These are phyloP conservation scores for Ferrisia virgata DNA, from an alignment of 2,888 invertebrate genomes.

Conservation along the genomic window DNA sequence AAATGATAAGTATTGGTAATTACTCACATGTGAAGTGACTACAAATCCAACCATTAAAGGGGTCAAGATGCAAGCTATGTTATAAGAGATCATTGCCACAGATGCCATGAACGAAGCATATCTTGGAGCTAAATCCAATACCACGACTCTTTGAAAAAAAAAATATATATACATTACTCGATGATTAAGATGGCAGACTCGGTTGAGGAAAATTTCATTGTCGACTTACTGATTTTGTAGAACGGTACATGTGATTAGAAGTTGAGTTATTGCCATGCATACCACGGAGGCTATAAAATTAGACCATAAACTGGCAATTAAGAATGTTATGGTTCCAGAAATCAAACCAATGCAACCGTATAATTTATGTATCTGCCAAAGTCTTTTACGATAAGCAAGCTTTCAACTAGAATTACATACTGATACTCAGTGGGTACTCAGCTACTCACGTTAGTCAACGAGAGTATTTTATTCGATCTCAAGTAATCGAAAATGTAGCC, in stretches of 20 bases:
- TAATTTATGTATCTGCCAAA: neutral
- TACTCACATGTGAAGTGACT: neutral
- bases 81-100: neutral
- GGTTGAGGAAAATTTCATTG: neutral
- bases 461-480: neutral
- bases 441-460: neutral
- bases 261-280: neutral
- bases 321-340: neutral
- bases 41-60: neutral
- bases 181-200: neutral
- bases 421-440: neutral
- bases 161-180: neutral
- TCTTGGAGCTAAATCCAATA: neutral
- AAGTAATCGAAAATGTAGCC: neutral
- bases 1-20: too few relatives aligned
- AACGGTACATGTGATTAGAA: neutral
- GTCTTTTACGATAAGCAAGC: neutral
- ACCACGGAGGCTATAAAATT: neutral
- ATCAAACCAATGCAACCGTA: neutral
- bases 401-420: neutral
- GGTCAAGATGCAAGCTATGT: neutral
- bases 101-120: neutral
- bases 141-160: neutral
- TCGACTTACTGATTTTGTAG: neutral
- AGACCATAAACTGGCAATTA: neutral